phyloP scores from a whole-genome alignment of 2,888 invertebrate genomes.

The Tachina grossa region DNA sequence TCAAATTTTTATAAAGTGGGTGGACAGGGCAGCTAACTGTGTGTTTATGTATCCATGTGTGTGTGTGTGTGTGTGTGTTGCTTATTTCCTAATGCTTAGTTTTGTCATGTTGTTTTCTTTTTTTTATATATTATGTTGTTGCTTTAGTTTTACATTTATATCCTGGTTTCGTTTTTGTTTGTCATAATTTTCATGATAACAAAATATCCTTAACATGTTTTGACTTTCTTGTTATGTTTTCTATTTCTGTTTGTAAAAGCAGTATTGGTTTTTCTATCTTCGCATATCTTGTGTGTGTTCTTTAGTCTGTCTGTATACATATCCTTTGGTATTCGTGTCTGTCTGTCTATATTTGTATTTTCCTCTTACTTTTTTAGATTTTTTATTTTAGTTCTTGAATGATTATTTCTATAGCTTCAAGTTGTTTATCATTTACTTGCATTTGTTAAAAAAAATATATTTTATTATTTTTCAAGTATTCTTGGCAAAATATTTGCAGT shows the following conservation, averaged over 20 bases:
- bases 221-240: background rate
- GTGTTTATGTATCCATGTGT: background rate
- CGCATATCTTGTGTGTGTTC: conserved; percentile 35
- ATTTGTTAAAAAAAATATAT: background rate
- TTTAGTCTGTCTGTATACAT: conserved; percentile 15
- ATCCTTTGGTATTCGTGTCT: background rate
- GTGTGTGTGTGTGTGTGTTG: background rate
- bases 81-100: conserved; percentile 16
- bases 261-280: conserved; percentile 13
- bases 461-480: conserved; percentile 10
- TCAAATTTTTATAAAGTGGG: background rate
- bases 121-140: background rate
- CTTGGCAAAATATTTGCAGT: conserved; percentile 31
- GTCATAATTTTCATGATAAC: conserved; percentile 60
- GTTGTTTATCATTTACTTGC: conserved; percentile 53
- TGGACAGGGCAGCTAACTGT: conserved; percentile 1
- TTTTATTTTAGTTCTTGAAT: background rate
- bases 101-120: conserved; percentile 32
- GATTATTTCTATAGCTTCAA: conserved; percentile 11
- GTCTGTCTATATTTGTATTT: conserved; percentile 17
- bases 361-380: background rate
- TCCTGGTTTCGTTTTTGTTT: conserved; percentile 28
- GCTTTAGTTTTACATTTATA: conserved; percentile 7
- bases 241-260: background rate
- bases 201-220: conserved; percentile 45